Percentiles rank a stretch among this genome's conserved stretches.
These are phyloP conservation scores for Calonectris borealis DNA, from an alignment of 2,113 vertebrate species.

Conservation along the genomic window DNA sequence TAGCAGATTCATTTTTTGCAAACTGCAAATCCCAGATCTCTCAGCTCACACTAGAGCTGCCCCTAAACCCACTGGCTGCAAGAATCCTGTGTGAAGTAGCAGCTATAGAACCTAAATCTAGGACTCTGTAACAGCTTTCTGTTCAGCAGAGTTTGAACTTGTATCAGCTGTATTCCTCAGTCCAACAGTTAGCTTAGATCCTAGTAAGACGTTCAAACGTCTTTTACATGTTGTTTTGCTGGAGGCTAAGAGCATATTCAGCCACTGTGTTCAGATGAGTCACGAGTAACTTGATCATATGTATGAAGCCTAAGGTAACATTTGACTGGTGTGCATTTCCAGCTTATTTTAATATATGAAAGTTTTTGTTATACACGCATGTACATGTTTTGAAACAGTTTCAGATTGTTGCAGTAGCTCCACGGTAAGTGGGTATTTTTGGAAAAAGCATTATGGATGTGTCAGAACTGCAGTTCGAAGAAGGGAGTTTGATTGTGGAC, in stretches of 20 bases:
- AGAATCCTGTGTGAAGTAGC: not conserved
- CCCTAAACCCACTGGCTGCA: not conserved
- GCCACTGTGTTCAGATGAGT: not conserved
- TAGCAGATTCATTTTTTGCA: not conserved
- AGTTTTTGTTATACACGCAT: too few species aligned
- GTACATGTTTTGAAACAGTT: not conserved
- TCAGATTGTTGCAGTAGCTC: not conserved
- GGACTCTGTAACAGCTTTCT: not conserved
- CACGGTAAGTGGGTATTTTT: not conserved
- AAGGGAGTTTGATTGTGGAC: not conserved
- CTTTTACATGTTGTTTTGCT: not conserved
- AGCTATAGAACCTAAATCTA: not conserved
- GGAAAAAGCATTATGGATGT: not conserved
- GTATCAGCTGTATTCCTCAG: rapidly evolving
- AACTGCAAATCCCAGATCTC: not conserved
- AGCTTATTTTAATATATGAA: rapidly evolving
- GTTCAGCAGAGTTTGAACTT: not conserved
- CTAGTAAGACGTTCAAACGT: not conserved
- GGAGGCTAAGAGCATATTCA: not conserved
- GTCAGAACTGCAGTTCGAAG: not conserved
- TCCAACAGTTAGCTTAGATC: not conserved
- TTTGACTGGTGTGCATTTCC: not conserved
- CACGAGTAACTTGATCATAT: not conserved
- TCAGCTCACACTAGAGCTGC: not conserved
- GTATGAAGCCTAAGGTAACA: rapidly evolving